A percentile compares a stretch with the other conserved stretches of the same genome.
phyloP scores from a whole-genome alignment of 2,113 vertebrate species.

The Puffinus mauretanicus region DNA sequence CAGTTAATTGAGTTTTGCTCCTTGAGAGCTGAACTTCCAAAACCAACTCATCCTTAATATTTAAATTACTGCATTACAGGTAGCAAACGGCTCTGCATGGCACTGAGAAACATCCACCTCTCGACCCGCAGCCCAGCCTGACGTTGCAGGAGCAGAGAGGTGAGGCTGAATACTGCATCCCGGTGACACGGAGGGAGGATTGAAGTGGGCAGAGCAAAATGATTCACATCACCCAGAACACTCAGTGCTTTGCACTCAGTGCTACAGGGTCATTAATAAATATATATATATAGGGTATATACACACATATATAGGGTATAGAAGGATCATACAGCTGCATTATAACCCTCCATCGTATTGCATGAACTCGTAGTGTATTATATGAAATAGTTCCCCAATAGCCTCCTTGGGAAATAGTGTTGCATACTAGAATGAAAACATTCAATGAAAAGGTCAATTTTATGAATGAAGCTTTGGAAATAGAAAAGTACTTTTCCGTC shows the following conservation, averaged over 20 bases:
- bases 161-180: neutral
- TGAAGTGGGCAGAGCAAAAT: neutral
- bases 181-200: neutral
- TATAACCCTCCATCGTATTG: neutral
- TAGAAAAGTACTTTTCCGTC: neutral
- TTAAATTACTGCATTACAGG: neutral
- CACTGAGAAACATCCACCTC: neutral
- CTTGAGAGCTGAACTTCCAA: neutral
- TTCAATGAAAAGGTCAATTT: conserved; percentile 8
- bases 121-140: neutral
- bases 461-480: conserved; percentile 44
- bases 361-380: neutral
- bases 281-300: neutral
- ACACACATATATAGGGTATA: neutral
- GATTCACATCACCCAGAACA: neutral
- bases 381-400: neutral
- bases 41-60: neutral
- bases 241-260: neutral
- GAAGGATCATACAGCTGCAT: neutral
- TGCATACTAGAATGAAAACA: rapidly evolving
- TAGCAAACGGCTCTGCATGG: neutral
- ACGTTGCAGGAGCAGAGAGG: neutral
- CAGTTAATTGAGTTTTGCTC: neutral
- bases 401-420: neutral
- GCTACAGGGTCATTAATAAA: neutral